Conservation (phyloP, 37 sponge, comb jelly and placozoan species). For the Geodia barretti region DNA sequence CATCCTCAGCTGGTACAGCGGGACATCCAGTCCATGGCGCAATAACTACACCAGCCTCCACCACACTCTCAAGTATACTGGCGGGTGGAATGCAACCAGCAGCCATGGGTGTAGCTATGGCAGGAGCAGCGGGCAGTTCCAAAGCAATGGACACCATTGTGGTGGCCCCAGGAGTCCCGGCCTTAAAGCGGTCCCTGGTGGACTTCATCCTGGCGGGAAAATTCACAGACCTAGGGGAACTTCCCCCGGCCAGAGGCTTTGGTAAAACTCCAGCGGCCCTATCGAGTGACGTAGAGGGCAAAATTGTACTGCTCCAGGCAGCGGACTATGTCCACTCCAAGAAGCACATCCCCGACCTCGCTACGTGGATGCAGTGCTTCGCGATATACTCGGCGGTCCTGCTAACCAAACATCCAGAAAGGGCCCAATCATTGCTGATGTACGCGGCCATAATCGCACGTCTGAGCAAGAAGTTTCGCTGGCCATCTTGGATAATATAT, state of each 20-base stretch:
- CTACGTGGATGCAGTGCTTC: too few relatives aligned
- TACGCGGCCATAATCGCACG: background rate
- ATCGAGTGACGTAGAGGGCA: background rate
- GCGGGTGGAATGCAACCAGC: too few relatives aligned
- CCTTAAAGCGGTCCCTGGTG: background rate
- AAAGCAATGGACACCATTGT: background rate
- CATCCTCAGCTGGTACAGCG: too few relatives aligned
- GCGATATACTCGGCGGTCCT: background rate
- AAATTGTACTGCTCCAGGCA: slow-evolving; percentile 8
- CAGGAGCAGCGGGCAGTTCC: background rate
- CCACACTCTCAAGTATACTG: too few relatives aligned
- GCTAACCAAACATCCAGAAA: background rate
- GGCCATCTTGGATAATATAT: slow-evolving; percentile 26
- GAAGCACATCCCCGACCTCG: background rate
- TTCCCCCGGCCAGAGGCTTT: slow-evolving; percentile 5
- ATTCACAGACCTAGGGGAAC: slow-evolving; percentile 2
- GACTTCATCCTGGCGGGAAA: slow-evolving; percentile 10
- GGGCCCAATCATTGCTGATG: background rate
- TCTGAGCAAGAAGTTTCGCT: slow-evolving; percentile 19
- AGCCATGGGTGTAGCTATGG: too few relatives aligned
- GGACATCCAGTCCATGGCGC: too few relatives aligned
- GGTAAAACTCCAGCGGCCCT: background rate
- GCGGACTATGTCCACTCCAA: background rate
- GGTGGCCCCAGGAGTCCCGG: slow-evolving; percentile 10
- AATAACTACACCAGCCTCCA: too few relatives aligned